Evolutionary conservation across 2,888 invertebrate genomes (phyloP).

Genomic region (Lasioglossum lativentre): DNA sequence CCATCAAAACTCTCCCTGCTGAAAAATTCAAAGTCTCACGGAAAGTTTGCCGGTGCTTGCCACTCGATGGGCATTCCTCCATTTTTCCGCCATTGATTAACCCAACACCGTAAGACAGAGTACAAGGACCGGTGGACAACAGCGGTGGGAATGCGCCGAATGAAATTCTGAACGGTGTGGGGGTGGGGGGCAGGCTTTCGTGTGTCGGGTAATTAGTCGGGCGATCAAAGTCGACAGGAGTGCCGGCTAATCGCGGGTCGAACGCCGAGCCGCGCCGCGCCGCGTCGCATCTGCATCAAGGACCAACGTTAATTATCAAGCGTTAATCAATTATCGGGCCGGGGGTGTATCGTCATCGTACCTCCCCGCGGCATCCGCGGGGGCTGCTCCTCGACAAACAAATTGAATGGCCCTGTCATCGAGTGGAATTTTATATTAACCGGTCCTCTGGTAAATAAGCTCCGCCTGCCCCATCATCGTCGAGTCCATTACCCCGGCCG

Average conservation of each 20-base stretch:
- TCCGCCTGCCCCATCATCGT: neutral
- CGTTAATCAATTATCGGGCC: slow-evolving; percentile 50
- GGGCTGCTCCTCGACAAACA: slow-evolving; percentile 37
- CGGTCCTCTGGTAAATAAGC: slow-evolving; percentile 1
- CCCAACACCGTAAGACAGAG: neutral
- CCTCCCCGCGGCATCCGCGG: slow-evolving; percentile 2
- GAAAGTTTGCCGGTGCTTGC: neutral
- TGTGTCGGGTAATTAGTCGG: neutral
- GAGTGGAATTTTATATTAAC: slow-evolving; percentile 18
- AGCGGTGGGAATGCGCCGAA: neutral
- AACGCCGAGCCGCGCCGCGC: too few species aligned
- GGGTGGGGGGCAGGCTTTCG: neutral
- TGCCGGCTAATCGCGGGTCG: slow-evolving; percentile 38
- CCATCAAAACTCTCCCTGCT: neutral
- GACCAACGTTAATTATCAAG: slow-evolving; percentile 43
- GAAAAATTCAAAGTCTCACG: neutral
- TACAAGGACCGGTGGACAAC: neutral
- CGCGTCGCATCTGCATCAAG: slow-evolving; percentile 14
- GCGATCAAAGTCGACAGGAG: neutral
- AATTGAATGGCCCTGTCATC: slow-evolving; percentile 30
- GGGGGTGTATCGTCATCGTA: slow-evolving; percentile 17
- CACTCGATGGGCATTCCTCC: neutral
- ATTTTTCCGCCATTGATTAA: neutral
- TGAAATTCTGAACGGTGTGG: neutral
- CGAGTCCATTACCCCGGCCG: neutral